Evolutionary conservation across 2,888 invertebrate species (phyloP).

Genomic region (Balanococcus diminutus): DNA sequence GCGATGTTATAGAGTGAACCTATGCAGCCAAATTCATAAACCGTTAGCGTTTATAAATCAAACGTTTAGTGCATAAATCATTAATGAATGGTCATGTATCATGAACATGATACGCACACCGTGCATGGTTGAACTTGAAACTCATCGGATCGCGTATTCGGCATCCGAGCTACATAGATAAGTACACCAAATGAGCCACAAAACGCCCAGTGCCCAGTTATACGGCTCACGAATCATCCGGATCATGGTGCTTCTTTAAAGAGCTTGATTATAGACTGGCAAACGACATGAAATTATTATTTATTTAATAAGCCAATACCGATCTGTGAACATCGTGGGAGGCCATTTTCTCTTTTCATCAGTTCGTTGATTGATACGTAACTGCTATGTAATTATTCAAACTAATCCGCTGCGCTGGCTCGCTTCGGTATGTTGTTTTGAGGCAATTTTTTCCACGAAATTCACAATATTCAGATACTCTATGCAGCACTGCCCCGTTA

Average conservation of each 20-base stretch:
- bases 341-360: conserved; percentile 39
- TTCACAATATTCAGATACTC: not conserved
- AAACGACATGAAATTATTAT: conserved; percentile 41
- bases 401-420: conserved; percentile 29
- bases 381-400: conserved; percentile 40
- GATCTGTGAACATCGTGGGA: conserved; percentile 43
- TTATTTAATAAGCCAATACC: conserved; percentile 43
- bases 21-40: not conserved
- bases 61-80: conserved; percentile 15
- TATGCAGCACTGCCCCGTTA: not conserved
- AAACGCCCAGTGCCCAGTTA: conserved; percentile 34
- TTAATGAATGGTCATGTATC: not conserved
- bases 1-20: not conserved
- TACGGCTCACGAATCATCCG: conserved; percentile 16
- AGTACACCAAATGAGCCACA: not conserved
- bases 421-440: not conserved
- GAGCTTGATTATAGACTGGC: conserved; percentile 40
- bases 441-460: conserved; percentile 31
- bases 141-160: not conserved
- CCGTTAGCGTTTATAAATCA: conserved; percentile 16
- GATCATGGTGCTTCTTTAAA: conserved; percentile 38
- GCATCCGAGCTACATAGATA: not conserved
- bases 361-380: conserved; percentile 31
- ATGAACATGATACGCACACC: not conserved
- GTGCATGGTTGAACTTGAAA: not conserved